Conservation (phyloP, 1,140 invertebrate genomes). For the Pseudoatta argentina region DNA sequence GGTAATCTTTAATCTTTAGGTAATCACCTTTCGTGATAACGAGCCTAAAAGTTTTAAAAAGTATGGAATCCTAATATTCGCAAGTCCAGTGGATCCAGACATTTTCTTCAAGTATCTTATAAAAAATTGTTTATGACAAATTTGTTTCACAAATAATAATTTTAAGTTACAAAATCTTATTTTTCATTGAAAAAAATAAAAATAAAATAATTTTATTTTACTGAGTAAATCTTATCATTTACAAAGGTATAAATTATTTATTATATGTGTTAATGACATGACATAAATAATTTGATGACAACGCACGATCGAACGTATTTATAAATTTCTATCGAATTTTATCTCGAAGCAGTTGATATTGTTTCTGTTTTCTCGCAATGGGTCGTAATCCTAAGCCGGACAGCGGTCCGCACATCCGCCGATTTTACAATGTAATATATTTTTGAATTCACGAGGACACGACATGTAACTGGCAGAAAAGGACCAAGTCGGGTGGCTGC, state of each 20-base stretch:
- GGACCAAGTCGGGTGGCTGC: background rate
- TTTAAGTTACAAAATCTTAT: too few relatives aligned
- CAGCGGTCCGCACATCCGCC: conserved; percentile 1
- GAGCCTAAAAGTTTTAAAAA: too few relatives aligned
- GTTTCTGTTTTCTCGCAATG: conserved; percentile 21
- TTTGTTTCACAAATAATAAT: too few relatives aligned
- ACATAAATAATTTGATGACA: background rate
- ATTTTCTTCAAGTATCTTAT: too few relatives aligned
- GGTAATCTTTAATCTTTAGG: too few relatives aligned
- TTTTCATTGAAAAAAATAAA: too few relatives aligned
- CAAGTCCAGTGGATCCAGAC: background rate
- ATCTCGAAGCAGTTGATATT: background rate
- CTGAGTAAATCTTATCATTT: background rate
- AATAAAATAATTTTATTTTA: conserved; percentile 24
- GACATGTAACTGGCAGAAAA: background rate
- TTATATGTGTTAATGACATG: background rate
- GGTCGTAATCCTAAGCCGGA: conserved; percentile 17
- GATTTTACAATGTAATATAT: conserved; percentile 67
- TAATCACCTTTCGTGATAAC: too few relatives aligned
- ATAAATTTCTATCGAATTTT: conserved; percentile 33
- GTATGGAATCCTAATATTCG: background rate
- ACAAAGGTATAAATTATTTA: background rate
- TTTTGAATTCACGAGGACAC: conserved; percentile 55
- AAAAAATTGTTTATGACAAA: too few relatives aligned
- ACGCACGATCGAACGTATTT: background rate